These are phyloP conservation scores for Belgica antarctica DNA, from an alignment of 2,888 invertebrate genomes.

Conservation along the genomic window DNA sequence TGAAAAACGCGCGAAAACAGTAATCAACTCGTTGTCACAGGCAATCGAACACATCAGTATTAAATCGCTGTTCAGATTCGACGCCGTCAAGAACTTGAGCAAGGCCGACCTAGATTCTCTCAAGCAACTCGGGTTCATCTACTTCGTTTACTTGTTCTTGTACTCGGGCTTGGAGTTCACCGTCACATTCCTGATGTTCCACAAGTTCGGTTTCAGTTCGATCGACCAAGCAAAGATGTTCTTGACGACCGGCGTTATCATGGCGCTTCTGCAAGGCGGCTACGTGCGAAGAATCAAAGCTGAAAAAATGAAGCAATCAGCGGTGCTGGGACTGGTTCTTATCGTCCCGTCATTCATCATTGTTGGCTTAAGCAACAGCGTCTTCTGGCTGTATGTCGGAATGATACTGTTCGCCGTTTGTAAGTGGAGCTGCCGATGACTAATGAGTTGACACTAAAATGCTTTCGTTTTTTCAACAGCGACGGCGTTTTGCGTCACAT, in stretches of 20 bases:
- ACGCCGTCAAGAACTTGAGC: constrained; percentile 66
- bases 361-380: constrained; percentile 69
- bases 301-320: constrained; percentile 68
- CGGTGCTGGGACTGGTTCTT: constrained; percentile 73
- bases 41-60: constrained; percentile 66
- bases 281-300: constrained; percentile 78
- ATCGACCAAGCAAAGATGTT: constrained; percentile 99
- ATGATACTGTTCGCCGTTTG: constrained; percentile 86
- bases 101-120: constrained; percentile 64
- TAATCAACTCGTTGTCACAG: constrained; percentile 66
- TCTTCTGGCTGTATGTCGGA: constrained; percentile 71
- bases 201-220: constrained; percentile 83
- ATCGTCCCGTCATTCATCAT: constrained; percentile 84
- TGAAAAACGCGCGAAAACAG: constrained; percentile 67
- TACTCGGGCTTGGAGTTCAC: constrained; percentile 98
- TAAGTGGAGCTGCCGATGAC: no score
- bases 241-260: constrained; percentile 81
- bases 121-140: constrained; percentile 68
- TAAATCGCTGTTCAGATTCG: constrained; percentile 63
- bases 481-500: constrained; percentile 91
- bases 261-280: constrained; percentile 88
- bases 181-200: constrained; percentile 92
- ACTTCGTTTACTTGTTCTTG: constrained; percentile 88
- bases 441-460: constrained; percentile 21
- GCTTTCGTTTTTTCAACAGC: constrained; percentile 57